Evolutionary conservation across 2,888 invertebrate species (phyloP), one percentile per base, ranked within the genome.

Genomic region (Onchidella celtica): DNA sequence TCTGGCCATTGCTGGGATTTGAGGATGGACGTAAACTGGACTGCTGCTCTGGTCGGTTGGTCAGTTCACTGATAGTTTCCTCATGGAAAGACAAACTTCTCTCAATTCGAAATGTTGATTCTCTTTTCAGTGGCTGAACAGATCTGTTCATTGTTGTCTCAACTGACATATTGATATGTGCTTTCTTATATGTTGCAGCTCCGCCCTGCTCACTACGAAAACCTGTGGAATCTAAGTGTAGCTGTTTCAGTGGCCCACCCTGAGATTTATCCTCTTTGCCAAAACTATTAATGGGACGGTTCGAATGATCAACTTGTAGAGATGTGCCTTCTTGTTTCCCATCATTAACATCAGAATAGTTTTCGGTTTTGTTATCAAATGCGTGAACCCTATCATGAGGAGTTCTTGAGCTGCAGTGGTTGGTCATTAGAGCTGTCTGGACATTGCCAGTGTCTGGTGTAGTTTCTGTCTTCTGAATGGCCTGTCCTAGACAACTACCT

Each of bases 1-100:
- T 78, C 17, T 38, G 57, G 59, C 69, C 69, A 3, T 47, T 59
- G 38, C 69, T 69, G 1, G 78, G 59, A 4, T 55, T 40, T 11
- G 66, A 55, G 0, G 76, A 76, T n/a, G 17, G n/a, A 24, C 17
- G 29, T 11, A 17, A 36, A 38, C 27, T 78, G 24, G 57, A 69
- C 1, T 57, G 36, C 14, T 29, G 24, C 57, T 59, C 78, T 3
- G 27, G 69, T 29, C 17, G n/a, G 24, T 32, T 32, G 32, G 29
- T 34, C 17, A 27, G 3, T 17, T 57, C 72, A 47, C 55, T 72
- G 40, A 29, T 34, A 3, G 47, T 32, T 1, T 66, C 55, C 32
- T 76, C 76, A n/a, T 75, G 38, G 11, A 66, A n/a, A 0, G 66
- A 76, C 9, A 47, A 2, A 34, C 32, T 66, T 29, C 27, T 21